Base-by-base conservation (phyloP, 1,140 invertebrate genomes). In the Mamestra configurata region DNA sequence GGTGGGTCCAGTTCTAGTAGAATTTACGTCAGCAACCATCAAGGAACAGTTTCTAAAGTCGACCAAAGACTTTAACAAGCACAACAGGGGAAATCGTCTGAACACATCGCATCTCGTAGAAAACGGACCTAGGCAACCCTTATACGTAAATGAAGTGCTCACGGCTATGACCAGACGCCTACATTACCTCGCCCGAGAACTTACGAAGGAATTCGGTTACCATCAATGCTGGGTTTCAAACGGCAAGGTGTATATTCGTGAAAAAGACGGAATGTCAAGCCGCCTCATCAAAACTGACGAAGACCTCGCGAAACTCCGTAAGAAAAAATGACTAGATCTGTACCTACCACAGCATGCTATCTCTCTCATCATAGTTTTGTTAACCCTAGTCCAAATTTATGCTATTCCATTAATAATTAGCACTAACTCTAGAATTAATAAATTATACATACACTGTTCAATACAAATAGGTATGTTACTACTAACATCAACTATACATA, bases 181-280 rank as follows among this genome's bases (percentile, higher is more conserved):
- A 0, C 61, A 75, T n/a, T 80, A 53, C 68, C 79, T 75, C 35
- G 71, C 70, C 37, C 71, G 79, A 11, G 70, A 80, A 35, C 40
- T 80, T 13, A 61, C 57, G 37, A 80, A 55, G 35, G 73, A 11
- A 7, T 53, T 37, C 35, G 31, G 51, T 4, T 80, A 53, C 49
- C 57, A 75, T n/a, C 59, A 68, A 61, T 80, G 79, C 13, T 80
- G 70, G 79, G 64, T 57, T 10, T 40, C 71, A 40, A 73, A 80
- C 35, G 79, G 79, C 20, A 80, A 80, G 43, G 51, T 80, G 15
- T 80, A 80, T 43, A 24, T 80, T 37, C 43, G 71, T 13, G 43
- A 80, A 57, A 35, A 64, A 68, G 35, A 53, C 2, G 79, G 71
- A 5, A 55, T 40, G 40, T 27, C 71, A 27, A 68, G 68, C 31